Evolutionary conservation across 2,797 vertebrate genomes (phyloP).

Genomic region (Anguilla anguilla): DNA sequence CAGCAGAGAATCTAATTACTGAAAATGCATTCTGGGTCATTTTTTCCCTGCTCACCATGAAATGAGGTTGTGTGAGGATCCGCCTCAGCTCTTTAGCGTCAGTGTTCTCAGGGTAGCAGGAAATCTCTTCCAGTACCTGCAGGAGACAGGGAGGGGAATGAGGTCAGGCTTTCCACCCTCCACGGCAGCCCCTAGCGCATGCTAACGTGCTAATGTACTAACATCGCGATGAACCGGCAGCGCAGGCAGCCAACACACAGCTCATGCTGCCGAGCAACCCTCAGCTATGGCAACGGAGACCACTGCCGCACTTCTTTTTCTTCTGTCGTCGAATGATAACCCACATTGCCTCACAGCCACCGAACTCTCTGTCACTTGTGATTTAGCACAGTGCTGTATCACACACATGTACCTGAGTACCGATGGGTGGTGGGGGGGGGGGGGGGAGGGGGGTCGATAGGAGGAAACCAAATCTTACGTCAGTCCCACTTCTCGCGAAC

Average conservation of each 20-base stretch:
- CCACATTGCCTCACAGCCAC: not conserved
- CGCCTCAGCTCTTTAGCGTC: slow-evolving; percentile 94
- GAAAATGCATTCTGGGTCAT: not conserved
- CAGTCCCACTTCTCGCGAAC: not conserved
- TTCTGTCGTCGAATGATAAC: not conserved
- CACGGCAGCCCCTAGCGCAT: not conserved
- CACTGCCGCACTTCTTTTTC: not conserved
- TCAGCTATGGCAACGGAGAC: not conserved
- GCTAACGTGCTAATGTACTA: not conserved
- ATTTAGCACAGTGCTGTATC: not conserved
- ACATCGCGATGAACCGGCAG: not conserved
- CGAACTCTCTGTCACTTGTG: not conserved
- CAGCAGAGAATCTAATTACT: not conserved
- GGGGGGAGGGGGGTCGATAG: not conserved
- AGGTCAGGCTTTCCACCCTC: not conserved
- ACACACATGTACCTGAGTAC: not conserved
- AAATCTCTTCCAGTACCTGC: slow-evolving; percentile 95
- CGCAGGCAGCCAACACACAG: not conserved
- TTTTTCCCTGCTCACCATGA: slow-evolving; percentile 80
- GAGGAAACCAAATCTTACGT: not conserved
- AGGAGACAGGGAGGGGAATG: slow-evolving; percentile 33
- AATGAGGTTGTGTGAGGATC: slow-evolving; percentile 97
- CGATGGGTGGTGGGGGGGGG: not conserved
- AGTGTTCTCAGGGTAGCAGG: slow-evolving; percentile 92
- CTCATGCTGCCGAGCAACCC: not conserved